Percentiles rank a stretch among this genome's conserved stretches.
Conservation (phyloP, 2,888 invertebrate species). For the Therioaphis trifolii region DNA sequence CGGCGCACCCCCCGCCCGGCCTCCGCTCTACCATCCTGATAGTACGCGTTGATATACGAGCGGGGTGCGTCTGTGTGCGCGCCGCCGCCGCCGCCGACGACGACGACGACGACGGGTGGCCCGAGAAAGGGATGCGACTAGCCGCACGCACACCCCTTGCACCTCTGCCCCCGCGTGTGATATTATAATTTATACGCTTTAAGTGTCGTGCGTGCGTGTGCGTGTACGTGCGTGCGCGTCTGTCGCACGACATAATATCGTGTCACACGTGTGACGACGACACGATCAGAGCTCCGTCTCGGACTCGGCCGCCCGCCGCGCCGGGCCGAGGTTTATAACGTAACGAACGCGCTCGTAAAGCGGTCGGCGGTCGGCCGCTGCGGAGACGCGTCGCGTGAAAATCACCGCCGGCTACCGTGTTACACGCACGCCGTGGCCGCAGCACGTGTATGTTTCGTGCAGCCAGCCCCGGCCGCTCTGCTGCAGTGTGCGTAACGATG, state of each 20-base stretch:
- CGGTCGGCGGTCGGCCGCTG: conserved; percentile 38
- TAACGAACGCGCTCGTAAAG: conserved; percentile 27
- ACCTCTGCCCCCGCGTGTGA: too few relatives aligned
- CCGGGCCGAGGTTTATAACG: conserved; percentile 17
- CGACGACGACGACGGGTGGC: conserved; percentile 22
- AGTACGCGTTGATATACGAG: not conserved
- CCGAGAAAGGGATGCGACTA: conserved; percentile 34
- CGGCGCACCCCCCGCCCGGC: not conserved
- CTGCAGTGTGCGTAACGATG: too few relatives aligned
- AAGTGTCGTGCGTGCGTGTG: not conserved
- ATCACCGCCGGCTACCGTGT: conserved; percentile 25
- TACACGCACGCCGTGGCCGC: conserved; percentile 1
- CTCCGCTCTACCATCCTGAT: not conserved
- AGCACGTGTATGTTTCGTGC: not conserved
- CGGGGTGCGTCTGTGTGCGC: not conserved
- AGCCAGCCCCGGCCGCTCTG: too few relatives aligned
- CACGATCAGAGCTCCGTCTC: too few relatives aligned
- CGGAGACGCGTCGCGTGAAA: not conserved
- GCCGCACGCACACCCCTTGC: not conserved
- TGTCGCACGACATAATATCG: not conserved
- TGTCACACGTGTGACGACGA: not conserved
- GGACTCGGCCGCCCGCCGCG: too few relatives aligned
- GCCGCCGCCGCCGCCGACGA: not conserved
- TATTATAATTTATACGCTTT: not conserved
- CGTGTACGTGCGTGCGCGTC: not conserved